These are phyloP conservation scores for Colaptes auratus DNA, from an alignment of 2,113 vertebrate species.

Conservation along the genomic window DNA sequence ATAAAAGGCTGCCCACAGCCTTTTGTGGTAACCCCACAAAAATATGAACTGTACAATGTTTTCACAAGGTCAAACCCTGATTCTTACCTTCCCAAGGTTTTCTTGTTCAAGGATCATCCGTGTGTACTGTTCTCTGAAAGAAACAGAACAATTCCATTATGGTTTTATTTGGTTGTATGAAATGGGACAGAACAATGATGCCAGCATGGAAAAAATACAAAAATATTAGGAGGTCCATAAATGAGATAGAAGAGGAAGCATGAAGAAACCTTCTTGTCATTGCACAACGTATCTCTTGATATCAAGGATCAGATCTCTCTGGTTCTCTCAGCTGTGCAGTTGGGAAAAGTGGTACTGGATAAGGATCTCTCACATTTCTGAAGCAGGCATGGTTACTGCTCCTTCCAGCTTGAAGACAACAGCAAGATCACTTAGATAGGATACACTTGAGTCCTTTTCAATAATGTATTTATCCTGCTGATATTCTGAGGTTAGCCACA, in stretches of 20 bases:
- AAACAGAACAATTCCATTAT: neutral
- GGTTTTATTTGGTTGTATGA: neutral
- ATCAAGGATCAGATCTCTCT: neutral
- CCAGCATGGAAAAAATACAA: neutral
- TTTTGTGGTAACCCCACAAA: constrained; percentile 1
- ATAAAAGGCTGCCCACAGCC: constrained; percentile 46
- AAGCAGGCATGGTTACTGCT: neutral
- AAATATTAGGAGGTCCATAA: neutral
- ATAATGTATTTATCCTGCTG: neutral
- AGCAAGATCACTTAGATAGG: neutral
- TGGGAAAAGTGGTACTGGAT: neutral
- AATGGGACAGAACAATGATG: neutral
- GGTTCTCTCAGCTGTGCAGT: neutral
- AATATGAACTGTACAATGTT: neutral
- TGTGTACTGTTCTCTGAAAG: constrained; percentile 90
- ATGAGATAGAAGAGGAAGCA: neutral
- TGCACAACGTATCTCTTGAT: neutral
- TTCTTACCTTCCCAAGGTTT: constrained; percentile 94
- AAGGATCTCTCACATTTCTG: neutral
- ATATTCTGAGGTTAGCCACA: neutral
- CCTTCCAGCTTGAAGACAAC: neutral
- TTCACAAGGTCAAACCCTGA: neutral
- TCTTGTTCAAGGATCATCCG: constrained; percentile 94
- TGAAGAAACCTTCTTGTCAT: neutral
- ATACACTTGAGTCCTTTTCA: neutral